These are phyloP conservation scores for Mactromeris polynyma DNA, from an alignment of 2,888 invertebrate species.

Conservation along the genomic window DNA sequence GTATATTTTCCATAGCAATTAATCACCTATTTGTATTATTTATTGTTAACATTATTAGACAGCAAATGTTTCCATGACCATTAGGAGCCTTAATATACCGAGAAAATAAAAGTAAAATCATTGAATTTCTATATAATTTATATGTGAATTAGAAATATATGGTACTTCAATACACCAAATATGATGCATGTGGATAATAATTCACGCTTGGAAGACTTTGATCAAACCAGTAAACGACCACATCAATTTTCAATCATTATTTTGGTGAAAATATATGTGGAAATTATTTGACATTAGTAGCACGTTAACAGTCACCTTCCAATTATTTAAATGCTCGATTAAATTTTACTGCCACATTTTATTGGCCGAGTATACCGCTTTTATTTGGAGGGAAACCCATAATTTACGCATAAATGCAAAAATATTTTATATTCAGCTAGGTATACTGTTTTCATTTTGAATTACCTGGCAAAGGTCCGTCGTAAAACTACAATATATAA, in stretches of 20 bases:
- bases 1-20: not conserved
- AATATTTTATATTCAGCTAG: slow-evolving; percentile 50
- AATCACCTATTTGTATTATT: not conserved
- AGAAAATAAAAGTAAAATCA: not conserved
- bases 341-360: slow-evolving; percentile 64
- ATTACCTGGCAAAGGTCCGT: slow-evolving; percentile 30
- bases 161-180: not conserved
- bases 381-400: slow-evolving; percentile 50
- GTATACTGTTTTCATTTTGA: slow-evolving; percentile 52
- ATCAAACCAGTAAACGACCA: slow-evolving; percentile 7
- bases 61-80: not conserved
- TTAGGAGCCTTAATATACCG: not conserved
- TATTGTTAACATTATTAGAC: not conserved
- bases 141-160: not conserved
- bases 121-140: slow-evolving; percentile 9
- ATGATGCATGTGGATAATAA: not conserved
- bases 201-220: not conserved
- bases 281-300: slow-evolving; percentile 70
- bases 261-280: slow-evolving; percentile 46
- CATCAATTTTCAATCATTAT: slow-evolving; percentile 52
- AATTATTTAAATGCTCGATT: slow-evolving; percentile 72
- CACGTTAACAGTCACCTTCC: slow-evolving; percentile 59
- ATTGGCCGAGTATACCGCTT: slow-evolving; percentile 58
- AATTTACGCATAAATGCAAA: slow-evolving; percentile 63
- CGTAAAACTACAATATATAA: slow-evolving; percentile 51